A percentile compares a stretch with the other conserved stretches of the same genome.
These are phyloP conservation scores for Neomorphus geoffroyi DNA, from an alignment of 2,797 vertebrate species.

Conservation along the genomic window DNA sequence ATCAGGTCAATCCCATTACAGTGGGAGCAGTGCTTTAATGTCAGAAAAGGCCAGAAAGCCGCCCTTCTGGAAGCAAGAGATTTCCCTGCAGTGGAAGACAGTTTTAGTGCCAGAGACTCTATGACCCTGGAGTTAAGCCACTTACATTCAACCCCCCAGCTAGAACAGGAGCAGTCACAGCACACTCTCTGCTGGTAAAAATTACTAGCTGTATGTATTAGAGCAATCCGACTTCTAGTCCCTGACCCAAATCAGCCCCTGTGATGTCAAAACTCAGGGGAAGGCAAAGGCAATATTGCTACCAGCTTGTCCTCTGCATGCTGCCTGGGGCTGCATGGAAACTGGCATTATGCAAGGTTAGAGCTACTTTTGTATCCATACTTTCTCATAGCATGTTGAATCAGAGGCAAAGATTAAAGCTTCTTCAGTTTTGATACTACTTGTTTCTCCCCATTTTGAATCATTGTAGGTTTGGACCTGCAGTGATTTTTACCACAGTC, in stretches of 20 bases:
- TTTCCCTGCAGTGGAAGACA: not conserved
- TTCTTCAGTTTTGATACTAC: not conserved
- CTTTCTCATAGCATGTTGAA: not conserved
- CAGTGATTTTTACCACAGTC: not conserved
- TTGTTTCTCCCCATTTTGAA: not conserved
- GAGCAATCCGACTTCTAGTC: not conserved
- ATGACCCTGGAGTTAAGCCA: not conserved
- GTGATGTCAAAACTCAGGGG: not conserved
- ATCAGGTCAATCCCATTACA: not conserved
- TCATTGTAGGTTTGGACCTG: not conserved
- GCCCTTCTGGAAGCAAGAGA: not conserved
- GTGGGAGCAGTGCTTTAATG: not conserved
- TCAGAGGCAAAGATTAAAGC: not conserved
- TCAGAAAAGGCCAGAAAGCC: not conserved
- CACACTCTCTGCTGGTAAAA: not conserved
- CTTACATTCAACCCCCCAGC: not conserved
- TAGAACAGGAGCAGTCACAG: not conserved
- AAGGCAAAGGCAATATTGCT: not conserved
- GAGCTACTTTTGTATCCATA: not conserved
- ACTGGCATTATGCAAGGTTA: fast-evolving
- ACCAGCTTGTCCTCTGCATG: fast-evolving
- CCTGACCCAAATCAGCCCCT: not conserved
- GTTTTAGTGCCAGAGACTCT: not conserved
- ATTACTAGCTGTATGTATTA: not conserved
- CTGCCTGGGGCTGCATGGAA: fast-evolving